Percentiles rank a stretch among this genome's conserved stretches.
Conservation (phyloP, 2,113 vertebrate species). For the Tretioscincus oriximinensis region DNA sequence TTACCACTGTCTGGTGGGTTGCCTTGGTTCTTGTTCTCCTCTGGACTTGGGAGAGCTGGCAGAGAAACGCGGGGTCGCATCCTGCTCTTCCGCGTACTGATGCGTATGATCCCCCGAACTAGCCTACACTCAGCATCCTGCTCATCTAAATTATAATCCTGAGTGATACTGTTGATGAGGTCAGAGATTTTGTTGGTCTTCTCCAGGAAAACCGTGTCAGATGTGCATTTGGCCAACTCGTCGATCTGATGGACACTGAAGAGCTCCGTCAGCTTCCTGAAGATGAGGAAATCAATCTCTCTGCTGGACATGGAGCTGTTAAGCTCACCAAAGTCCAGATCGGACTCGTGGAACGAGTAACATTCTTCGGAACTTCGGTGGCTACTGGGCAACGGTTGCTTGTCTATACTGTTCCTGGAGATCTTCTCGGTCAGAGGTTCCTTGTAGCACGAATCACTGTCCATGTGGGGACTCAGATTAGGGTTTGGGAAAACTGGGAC, state of each 20-base stretch:
- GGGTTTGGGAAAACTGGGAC: conserved; percentile 81
- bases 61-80: conserved; percentile 56
- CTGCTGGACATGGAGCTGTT: conserved; percentile 87
- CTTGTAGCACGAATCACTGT: conserved; percentile 72
- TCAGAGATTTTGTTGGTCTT: conserved; percentile 98
- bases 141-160: conserved; percentile 96
- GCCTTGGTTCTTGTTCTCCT: conserved; percentile 72
- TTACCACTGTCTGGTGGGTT: conserved; percentile 87
- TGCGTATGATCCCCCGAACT: conserved; percentile 94
- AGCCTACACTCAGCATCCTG: conserved; percentile 95
- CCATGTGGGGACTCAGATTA: conserved; percentile 56
- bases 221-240: conserved; percentile 96
- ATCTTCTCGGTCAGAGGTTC: conserved; percentile 67
- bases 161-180: conserved; percentile 95
- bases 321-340: conserved; percentile 84
- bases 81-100: conserved; percentile 89
- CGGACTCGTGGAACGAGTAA: conserved; percentile 86
- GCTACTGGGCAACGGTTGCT: conserved; percentile 62
- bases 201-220: conserved; percentile 93
- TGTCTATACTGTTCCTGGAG: conserved; percentile 65
- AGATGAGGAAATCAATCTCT: conserved; percentile 93
- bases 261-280: conserved; percentile 94
- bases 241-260: conserved; percentile 98
- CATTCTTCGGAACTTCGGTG: conserved; percentile 85
- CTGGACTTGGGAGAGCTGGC: conserved; percentile 51